Percentiles rank a stretch among this genome's conserved stretches.
Evolutionary conservation across 2,888 invertebrate genomes (phyloP).

Genomic region (Lamellibrachia satsuma): DNA sequence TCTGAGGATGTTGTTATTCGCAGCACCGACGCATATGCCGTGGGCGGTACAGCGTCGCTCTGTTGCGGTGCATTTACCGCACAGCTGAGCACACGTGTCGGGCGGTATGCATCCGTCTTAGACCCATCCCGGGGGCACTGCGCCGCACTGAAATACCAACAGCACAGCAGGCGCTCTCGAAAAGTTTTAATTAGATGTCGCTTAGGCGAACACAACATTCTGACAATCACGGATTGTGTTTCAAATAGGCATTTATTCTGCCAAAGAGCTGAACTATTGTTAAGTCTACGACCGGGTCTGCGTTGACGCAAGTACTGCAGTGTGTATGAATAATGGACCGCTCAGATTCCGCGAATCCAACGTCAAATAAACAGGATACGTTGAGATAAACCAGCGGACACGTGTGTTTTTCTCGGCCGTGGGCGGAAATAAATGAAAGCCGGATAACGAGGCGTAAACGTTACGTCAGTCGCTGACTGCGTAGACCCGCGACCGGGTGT

Average conservation of each 20-base stretch:
- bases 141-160: background rate
- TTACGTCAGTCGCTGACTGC: background rate
- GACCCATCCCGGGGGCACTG: background rate
- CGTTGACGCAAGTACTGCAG: background rate
- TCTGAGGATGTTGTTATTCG: background rate
- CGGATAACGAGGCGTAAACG: background rate
- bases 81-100: background rate
- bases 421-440: background rate
- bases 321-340: background rate
- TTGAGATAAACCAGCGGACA: constrained; percentile 1
- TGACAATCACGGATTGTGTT: background rate
- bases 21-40: background rate
- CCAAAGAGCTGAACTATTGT: background rate
- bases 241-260: background rate
- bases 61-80: background rate
- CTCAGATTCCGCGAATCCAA: background rate
- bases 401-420: constrained; percentile 2
- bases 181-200: background rate
- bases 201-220: background rate
- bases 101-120: background rate
- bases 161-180: background rate
- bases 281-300: background rate
- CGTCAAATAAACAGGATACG: constrained; percentile 17
- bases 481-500: background rate
- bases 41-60: background rate